phyloP scores from a whole-genome alignment of 1,140 invertebrate genomes.

The Neodiprion lecontei region DNA sequence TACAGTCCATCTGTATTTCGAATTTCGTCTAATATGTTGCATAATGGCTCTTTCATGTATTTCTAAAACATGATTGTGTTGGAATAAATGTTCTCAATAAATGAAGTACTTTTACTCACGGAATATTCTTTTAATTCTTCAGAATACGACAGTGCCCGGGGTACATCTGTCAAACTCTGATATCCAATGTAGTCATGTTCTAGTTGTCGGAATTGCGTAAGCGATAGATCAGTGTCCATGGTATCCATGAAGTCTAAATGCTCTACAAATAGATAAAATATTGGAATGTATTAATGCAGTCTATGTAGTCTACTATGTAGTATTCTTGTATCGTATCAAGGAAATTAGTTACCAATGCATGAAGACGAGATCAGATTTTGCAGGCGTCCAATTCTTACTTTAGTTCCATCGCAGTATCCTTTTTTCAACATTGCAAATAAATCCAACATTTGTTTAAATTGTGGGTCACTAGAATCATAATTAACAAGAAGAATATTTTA shows the following conservation, averaged over 20 bases:
- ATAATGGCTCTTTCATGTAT: slow-evolving; percentile 68
- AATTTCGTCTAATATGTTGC: slow-evolving; percentile 78
- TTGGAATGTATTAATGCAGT: slow-evolving; percentile 18
- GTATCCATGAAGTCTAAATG: slow-evolving; percentile 95
- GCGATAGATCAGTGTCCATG: slow-evolving; percentile 74
- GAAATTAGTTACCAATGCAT: slow-evolving; percentile 75
- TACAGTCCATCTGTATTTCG: slow-evolving; percentile 75
- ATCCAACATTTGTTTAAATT: slow-evolving; percentile 97
- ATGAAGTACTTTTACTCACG: slow-evolving; percentile 55
- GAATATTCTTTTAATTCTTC: slow-evolving; percentile 70
- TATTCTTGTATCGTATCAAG: not conserved
- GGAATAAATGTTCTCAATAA: slow-evolving; percentile 15
- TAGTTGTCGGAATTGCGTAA: slow-evolving; percentile 85
- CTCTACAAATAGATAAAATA: slow-evolving; percentile 66
- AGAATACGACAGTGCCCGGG: slow-evolving; percentile 77
- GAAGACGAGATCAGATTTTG: slow-evolving; percentile 96
- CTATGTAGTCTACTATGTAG: not conserved
- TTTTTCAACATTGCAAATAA: slow-evolving; percentile 97
- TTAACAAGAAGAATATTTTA: slow-evolving; percentile 18
- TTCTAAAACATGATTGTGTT: slow-evolving; percentile 43
- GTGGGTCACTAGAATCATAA: slow-evolving; percentile 78
- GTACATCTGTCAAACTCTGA: slow-evolving; percentile 96
- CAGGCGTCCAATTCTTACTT: slow-evolving; percentile 92
- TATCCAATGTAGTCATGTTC: slow-evolving; percentile 94
- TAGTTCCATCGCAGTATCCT: slow-evolving; percentile 93